Base-by-base conservation (phyloP, 1,140 invertebrate species). In the Acromyrmex heyeri region DNA sequence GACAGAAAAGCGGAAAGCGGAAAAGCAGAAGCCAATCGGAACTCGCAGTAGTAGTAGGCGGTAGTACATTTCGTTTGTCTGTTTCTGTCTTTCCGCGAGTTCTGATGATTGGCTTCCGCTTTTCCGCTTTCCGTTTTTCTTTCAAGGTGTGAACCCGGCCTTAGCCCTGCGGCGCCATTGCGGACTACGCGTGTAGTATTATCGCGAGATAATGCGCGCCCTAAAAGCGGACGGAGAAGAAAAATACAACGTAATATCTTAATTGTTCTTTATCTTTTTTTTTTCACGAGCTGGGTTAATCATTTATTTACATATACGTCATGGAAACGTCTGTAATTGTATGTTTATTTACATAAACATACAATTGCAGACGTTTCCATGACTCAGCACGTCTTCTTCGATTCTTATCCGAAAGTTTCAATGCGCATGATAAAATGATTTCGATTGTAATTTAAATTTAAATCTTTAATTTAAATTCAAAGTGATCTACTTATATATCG, bases 81-180 rank as follows among this genome's bases (percentile, higher is more conserved):
- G 24, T 24, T 1, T 24, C 24, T 24, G 24, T 24, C 24, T 24
- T 24, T 24, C 24, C 24, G 24, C 24, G 24, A 24, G 24, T 24
- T 24, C 24, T 24, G 24, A 24, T 24, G 24, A 24, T 24, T 24
- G 24, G 24, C 24, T 24, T 24, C 24, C 24, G 24, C 24, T 24
- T 24, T 24, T 24, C 24, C 24, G 24, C 24, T 24, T 24, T 24
- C 24, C 24, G 24, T 24, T 24, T 24, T 24, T 24, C 24, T 24
- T 24, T 24, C 24, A 24, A 24, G 24, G 24, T 24, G 24, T 24
- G 24, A 24, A 24, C 24, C 24, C 24, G 24, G 24, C 24, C 24
- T 24, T 89, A 67, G 79, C 44, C 24, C 81, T 57, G 48, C 62
- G 64, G n/a, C 78, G 65, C 69, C 59, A 61, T 59, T 82, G 30